Evolutionary conservation across 2,797 vertebrate genomes (phyloP).

Genomic region (Chaetodon trifasciatus): DNA sequence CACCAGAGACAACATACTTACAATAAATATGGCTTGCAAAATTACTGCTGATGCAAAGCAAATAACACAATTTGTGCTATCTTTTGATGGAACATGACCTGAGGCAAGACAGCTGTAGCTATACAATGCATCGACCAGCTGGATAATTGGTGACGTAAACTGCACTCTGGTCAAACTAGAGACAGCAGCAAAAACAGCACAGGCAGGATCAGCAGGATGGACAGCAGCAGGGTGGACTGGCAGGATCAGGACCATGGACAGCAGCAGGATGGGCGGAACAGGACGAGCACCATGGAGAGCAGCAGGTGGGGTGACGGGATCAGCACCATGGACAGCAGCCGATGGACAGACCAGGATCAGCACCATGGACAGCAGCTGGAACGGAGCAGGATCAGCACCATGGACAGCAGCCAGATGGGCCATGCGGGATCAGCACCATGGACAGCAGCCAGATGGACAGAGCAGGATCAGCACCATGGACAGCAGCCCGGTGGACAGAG

Average conservation of each 20-base stretch:
- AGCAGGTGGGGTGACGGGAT: not conserved
- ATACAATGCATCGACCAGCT: not conserved
- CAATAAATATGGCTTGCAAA: constrained; percentile 23
- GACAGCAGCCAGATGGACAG: not conserved
- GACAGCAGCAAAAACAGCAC: not conserved
- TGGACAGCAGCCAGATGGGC: too few relatives aligned
- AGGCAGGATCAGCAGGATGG: constrained; percentile 25
- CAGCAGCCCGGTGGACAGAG: too few relatives aligned
- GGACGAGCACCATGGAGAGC: not conserved
- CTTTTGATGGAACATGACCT: not conserved
- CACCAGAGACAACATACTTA: constrained; percentile 17
- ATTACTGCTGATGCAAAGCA: constrained; percentile 21
- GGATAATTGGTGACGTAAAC: not conserved
- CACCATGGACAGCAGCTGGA: constrained; percentile 24
- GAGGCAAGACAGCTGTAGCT: not conserved
- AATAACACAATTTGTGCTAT: constrained; percentile 11
- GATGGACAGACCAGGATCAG: not conserved
- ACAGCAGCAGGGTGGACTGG: not conserved
- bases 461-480: constrained; percentile 17
- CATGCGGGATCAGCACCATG: constrained; percentile 8
- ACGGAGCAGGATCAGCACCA: too few relatives aligned
- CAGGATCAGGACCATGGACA: constrained; percentile 30
- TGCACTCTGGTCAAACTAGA: not conserved
- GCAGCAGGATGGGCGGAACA: not conserved
- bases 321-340: not conserved